Base-by-base conservation (phyloP, 2,797 vertebrate species). In the Myotis daubentonii region DNA sequence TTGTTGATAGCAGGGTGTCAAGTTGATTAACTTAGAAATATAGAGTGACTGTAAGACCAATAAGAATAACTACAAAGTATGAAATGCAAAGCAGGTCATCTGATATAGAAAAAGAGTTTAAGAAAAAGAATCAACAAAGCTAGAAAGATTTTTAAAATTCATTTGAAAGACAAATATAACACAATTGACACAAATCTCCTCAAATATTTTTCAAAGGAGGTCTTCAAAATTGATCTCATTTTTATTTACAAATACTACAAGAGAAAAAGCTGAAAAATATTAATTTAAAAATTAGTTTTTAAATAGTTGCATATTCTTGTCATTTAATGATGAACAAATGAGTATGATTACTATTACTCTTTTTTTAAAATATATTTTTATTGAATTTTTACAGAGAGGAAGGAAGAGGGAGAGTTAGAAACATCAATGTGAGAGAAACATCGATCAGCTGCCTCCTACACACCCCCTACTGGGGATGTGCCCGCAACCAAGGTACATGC, bases 191-290 rank as follows among this genome's bases (percentile, higher is more conserved):
- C 88, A 86, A 65, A 79, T 89, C 22, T 82, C 38, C 87, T 91
- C 47, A 86, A 62, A 91, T 91, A 47, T 62, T 91, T 86, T 92
- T 68, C 66, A 95, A 84, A 94, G 82, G 23, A 93, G 13, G 11
- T 60, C 36, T 81, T 89, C 75, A 87, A 80, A 86, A 82, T 13
- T 75, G 25, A 74, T 84, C 13, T 82, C 62, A 41, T 84, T 70
- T 78, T 68, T 65, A 83, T 62, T 92, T 60, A 84, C 25, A 94
- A 86, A 93, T 25, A 81, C 36, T 66, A 30, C 89, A 88, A 79
- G 8, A 80, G 10, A 17, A 85, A 85, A 89, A 49, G 5, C 19
- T 60, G 41, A 68, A 93, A 93, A n/a, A 62, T 36, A 71, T 55
- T 62, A 57, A 66, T 62, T 71, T 38, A n/a, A 90, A 94, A 88